phyloP scores from a whole-genome alignment of 2,888 invertebrate species.

The Nomada flava region DNA sequence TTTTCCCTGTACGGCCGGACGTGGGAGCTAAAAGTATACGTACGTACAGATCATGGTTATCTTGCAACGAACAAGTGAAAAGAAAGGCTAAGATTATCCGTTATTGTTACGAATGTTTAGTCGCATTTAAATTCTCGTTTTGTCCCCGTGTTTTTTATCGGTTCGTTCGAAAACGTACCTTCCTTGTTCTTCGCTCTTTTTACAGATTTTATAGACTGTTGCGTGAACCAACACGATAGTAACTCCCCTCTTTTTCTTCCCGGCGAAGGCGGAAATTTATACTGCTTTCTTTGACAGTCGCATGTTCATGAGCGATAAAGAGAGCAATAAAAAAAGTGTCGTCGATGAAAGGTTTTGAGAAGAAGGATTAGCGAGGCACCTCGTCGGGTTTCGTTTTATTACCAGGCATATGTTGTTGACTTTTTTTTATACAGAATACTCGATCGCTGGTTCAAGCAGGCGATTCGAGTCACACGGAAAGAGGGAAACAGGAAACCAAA shows the following conservation, averaged over 20 bases:
- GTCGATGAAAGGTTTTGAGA: conserved; percentile 24
- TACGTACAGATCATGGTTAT: conserved; percentile 15
- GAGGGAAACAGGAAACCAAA: conserved; percentile 71
- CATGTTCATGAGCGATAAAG: conserved; percentile 17
- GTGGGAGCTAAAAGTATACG: background rate
- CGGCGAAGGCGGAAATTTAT: conserved; percentile 16
- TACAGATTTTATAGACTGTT: conserved; percentile 59
- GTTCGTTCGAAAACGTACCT: conserved; percentile 29
- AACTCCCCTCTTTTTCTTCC: conserved; percentile 27
- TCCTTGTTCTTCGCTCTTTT: conserved; percentile 43
- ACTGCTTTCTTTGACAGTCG: conserved; percentile 54
- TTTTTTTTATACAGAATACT: conserved; percentile 45
- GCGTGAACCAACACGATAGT: conserved; percentile 45
- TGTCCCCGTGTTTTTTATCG: conserved; percentile 30
- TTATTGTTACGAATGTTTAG: conserved; percentile 47
- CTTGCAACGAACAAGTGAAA: conserved; percentile 7
- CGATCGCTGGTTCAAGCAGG: conserved; percentile 55
- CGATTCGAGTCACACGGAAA: conserved; percentile 33
- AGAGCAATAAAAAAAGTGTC: conserved; percentile 18
- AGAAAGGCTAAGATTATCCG: conserved; percentile 11
- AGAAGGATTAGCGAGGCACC: conserved; percentile 30
- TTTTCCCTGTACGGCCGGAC: conserved; percentile 21
- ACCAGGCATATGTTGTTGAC: conserved; percentile 38
- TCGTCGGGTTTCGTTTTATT: conserved; percentile 45
- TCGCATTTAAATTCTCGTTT: conserved; percentile 46